Conservation (phyloP, 2,888 invertebrate species). For the Thyatira batis region DNA sequence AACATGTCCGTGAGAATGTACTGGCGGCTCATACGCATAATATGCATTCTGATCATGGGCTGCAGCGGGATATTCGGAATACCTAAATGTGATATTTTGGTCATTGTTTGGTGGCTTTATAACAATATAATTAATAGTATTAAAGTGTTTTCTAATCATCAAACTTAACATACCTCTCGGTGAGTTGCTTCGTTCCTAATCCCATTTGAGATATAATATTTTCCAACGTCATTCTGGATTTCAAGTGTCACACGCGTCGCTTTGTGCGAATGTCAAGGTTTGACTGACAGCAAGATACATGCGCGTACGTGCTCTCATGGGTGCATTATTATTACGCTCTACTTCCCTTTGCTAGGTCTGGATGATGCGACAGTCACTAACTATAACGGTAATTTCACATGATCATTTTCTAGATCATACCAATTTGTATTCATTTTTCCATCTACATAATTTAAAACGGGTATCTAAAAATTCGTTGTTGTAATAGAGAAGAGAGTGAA, state of each 20-base stretch:
- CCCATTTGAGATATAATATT: conserved; percentile 65
- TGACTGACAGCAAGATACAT: conserved; percentile 51
- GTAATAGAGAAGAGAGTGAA: conserved; percentile 18
- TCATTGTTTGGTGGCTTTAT: not conserved
- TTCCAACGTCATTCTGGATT: conserved; percentile 59
- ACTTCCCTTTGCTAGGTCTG: conserved; percentile 28
- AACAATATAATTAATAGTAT: conserved; percentile 14
- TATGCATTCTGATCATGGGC: conserved; percentile 60
- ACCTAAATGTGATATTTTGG: conserved; percentile 35
- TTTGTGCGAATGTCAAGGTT: conserved; percentile 60
- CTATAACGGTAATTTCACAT: conserved; percentile 55
- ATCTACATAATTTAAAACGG: not conserved
- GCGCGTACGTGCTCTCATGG: conserved; percentile 34
- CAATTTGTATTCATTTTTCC: conserved; percentile 14
- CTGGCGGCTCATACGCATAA: conserved; percentile 66
- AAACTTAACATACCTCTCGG: conserved; percentile 66
- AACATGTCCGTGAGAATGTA: conserved; percentile 41
- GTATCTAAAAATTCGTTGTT: not conserved
- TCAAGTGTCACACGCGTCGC: conserved; percentile 34
- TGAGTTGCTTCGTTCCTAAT: conserved; percentile 57
- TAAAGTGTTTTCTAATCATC: too few species aligned
- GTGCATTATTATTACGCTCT: conserved; percentile 57
- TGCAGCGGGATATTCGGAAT: conserved; percentile 58
- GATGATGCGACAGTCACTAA: conserved; percentile 36
- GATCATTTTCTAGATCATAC: conserved; percentile 23